Conservation (phyloP, 2,888 invertebrate species). For the Platycheirus rosarum region DNA sequence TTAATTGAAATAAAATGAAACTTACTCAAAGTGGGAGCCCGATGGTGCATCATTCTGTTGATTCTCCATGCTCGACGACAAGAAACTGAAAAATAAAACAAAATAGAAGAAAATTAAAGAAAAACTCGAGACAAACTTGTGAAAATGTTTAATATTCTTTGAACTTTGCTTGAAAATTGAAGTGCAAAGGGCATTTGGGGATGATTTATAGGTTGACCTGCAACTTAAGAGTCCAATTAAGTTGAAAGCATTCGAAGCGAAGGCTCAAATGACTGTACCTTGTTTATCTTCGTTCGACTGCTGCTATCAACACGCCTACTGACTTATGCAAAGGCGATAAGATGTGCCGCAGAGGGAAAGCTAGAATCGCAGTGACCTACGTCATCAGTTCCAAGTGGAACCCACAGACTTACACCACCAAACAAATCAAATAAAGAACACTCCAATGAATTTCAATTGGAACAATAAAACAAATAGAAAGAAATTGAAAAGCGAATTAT, state of each 20-base stretch:
- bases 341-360: background rate
- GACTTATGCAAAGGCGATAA: slow-evolving; percentile 38
- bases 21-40: slow-evolving; percentile 63
- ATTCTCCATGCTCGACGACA: slow-evolving; percentile 54
- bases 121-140: background rate
- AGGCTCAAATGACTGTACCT: slow-evolving; percentile 31
- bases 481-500: slow-evolving; percentile 51
- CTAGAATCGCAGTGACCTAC: slow-evolving; percentile 1
- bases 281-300: background rate
- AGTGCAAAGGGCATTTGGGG: background rate
- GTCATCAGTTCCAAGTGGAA: slow-evolving; percentile 6
- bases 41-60: slow-evolving; percentile 61
- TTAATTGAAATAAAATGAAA: slow-evolving; percentile 32
- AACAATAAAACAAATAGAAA: slow-evolving; percentile 53
- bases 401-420: no score
- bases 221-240: slow-evolving; percentile 21
- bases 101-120: background rate
- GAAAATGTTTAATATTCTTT: slow-evolving; percentile 19
- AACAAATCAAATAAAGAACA: background rate
- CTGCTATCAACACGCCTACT: slow-evolving; percentile 58
- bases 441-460: slow-evolving; percentile 45
- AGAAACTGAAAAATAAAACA: slow-evolving; percentile 33
- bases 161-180: background rate
- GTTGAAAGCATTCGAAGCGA: background rate
- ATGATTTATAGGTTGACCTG: slow-evolving; percentile 5